phyloP scores from a whole-genome alignment of 2,888 invertebrate species.

The Gymnoscelis rufifasciata region DNA sequence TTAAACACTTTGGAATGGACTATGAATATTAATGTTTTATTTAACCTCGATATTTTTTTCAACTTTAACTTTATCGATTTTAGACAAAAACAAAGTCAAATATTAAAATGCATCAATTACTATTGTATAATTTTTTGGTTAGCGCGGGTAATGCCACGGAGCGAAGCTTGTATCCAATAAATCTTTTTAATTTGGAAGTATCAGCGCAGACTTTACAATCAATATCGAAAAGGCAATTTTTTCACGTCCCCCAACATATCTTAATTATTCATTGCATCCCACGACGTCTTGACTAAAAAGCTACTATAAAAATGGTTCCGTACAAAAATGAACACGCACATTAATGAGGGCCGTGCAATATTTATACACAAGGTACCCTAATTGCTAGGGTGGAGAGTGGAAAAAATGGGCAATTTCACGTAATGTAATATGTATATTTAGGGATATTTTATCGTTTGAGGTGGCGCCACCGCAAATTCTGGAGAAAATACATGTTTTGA shows the following conservation, averaged over 20 bases:
- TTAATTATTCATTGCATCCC: conserved; percentile 76
- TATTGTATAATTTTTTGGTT: too few species aligned
- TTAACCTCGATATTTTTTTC: too few species aligned
- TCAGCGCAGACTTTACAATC: conserved; percentile 20
- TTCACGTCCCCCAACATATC: conserved; percentile 52
- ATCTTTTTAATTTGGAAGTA: not conserved
- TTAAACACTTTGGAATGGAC: too few species aligned
- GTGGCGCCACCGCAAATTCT: not conserved
- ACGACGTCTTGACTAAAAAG: conserved; percentile 56
- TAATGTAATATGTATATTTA: conserved; percentile 79
- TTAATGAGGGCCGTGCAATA: conserved; percentile 78
- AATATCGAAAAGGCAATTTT: conserved; percentile 36
- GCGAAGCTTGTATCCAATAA: too few species aligned
- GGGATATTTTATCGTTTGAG: not conserved
- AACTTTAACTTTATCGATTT: too few species aligned
- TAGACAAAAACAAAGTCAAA: too few species aligned
- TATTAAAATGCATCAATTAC: too few species aligned
- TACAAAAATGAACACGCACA: conserved; percentile 70
- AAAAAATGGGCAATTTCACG: conserved; percentile 80
- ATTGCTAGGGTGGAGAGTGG: conserved; percentile 80
- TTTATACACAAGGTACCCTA: conserved; percentile 78
- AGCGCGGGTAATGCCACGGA: too few species aligned
- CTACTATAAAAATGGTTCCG: conserved; percentile 62
- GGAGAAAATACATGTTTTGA: too few species aligned
- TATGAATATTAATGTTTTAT: too few species aligned